Conservation (phyloP, 2,797 vertebrate genomes). For the Rhynchonycteris naso region DNA sequence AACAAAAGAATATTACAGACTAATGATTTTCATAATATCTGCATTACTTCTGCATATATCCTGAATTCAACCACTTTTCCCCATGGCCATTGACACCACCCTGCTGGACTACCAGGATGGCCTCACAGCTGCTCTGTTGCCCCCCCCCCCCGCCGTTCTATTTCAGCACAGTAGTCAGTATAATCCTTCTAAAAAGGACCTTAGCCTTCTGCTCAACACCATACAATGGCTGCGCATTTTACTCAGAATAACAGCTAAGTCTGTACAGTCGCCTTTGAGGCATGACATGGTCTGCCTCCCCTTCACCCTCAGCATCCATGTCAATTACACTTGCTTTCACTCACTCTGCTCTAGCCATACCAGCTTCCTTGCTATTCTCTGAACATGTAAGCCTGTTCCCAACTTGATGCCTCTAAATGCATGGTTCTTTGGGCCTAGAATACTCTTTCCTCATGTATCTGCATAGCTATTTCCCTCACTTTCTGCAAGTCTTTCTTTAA, state of each 20-base stretch:
- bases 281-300: not conserved
- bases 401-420: not conserved
- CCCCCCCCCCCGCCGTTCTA: too few species aligned
- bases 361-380: not conserved
- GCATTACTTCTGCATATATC: not conserved
- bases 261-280: too few species aligned
- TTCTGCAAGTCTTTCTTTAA: not conserved
- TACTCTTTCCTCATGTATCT: not conserved
- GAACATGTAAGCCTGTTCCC: not conserved
- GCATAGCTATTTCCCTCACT: not conserved
- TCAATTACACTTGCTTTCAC: not conserved
- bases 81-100: not conserved
- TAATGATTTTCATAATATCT: conserved; percentile 30
- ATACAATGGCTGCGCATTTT: not conserved
- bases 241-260: not conserved
- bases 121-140: not conserved
- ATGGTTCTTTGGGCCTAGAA: not conserved
- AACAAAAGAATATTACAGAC: conserved; percentile 52
- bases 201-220: not conserved
- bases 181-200: not conserved
- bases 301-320: fast-evolving
- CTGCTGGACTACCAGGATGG: not conserved
- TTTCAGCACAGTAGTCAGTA: not conserved
- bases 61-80: not conserved
- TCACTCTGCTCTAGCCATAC: not conserved